Evolutionary conservation across 2,888 invertebrate genomes (phyloP), one percentile per base, ranked within the genome.

Genomic region (Campoplex nolae): DNA sequence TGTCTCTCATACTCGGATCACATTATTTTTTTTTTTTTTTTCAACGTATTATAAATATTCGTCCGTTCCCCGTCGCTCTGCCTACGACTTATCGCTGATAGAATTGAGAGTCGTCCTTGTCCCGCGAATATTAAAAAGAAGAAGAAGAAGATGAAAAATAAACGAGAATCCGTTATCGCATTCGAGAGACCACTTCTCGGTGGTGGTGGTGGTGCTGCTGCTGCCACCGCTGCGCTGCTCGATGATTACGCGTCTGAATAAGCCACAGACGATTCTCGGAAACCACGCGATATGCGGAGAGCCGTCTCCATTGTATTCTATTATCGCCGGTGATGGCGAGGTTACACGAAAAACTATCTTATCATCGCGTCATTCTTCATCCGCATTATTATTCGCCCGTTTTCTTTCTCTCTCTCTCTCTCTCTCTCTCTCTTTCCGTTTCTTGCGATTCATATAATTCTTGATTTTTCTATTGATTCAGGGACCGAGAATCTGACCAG

Each of bases 401-500:
- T 4, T 3, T n/a, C 2, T 54, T 8, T 6, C 54, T 8, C 56
- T 58, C 11, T 23, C 9, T 8, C 18, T 7, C n/a, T n/a, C n/a
- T 6, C 54, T 8, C 56, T 58, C 11, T 23, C 9, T 8, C 18
- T 7, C n/a, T 32, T 32, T 58, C 8, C 42, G 18, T 65, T 62
- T 48, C 16, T 28, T 32, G 32, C n/a, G 2, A 70, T 42, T 70
- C 23, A 16, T 35, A 13, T 68, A 8, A 75, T 7, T 13, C 42
- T 38, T 62, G 13, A 38, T 62, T 51, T 42, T 54, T 45, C 45
- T 88, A 32, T 83, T 65, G 68, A 78, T 81, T 42, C 89, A 93
- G 92, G 92, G 93, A 92, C 92, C 88, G 92, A 93, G 87, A 92
- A 90, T 84, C 92, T 93, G 88, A 93, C 93, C 85, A 92, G 92